Base-by-base conservation (phyloP, 2,797 vertebrate species). In the Rhynchotus rufescens region DNA sequence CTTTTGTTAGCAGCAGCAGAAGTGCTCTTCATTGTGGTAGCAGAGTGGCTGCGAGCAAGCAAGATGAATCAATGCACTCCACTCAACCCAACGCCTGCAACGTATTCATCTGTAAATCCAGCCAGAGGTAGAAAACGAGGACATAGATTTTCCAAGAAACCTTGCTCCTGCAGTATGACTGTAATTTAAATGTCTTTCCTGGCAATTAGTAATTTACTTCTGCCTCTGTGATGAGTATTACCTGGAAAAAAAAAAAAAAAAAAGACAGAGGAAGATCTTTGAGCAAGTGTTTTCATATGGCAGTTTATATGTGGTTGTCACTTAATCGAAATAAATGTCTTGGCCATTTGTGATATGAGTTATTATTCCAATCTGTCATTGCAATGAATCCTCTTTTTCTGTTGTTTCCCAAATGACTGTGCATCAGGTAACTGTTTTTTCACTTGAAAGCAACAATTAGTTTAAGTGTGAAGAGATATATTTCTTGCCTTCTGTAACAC, bases 301-400 rank as follows among this genome's bases (percentile, higher is more conserved):
- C n/a, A 62, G 34, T 91, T 96, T 90, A 19, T 84, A 45, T 32
- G 71, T 87, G 30, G 19, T 80, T 91, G 47, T 81, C 38, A 64
- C 60, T 69, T 93, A 83, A 89, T 73, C 80, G 71, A 89, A 92
- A 89, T 87, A 75, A 88, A 47, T 77, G 30, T 86, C 86, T 94
- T 83, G 74, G 28, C 22, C 88, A 84, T 23, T 79, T 88, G 62
- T 0, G 0, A 34, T 32, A 52, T 34, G 47, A 85, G 10, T 85
- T 91, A 69, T 84, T 93, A 86, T 83, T 94, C 56, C 60, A 68
- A 32, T 83, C 38, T 89, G 64, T 60, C 47, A 34, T 12, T 81
- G 77, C 60, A 76, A 87, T 74, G 45, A 88, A 51, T 89, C 71
- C 83, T 69, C 25, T 14, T 91, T 89, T 92, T 80, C 79, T 71